Base-by-base conservation (phyloP, 1,140 invertebrate species). In the Bombus impatiens region DNA sequence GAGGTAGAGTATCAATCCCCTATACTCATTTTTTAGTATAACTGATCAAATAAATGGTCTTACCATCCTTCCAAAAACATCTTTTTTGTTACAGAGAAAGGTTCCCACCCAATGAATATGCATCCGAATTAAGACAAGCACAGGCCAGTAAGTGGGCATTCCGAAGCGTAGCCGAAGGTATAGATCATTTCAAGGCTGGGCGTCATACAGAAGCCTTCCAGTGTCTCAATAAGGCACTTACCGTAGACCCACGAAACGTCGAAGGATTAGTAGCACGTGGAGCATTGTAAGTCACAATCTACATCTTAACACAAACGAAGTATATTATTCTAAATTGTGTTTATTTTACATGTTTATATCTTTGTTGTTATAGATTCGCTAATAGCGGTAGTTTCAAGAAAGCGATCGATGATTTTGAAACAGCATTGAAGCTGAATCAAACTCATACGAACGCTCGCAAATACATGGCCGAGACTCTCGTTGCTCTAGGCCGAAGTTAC, bases 61-160 rank as follows among this genome's bases (percentile, higher is more conserved):
- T n/a, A 40, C 1, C 25, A 40, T 1, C 12, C 13, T 76, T 13
- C 12, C 12, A 12, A 35, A 57, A 37, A 47, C 18, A n/a, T 47
- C 57, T 59, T 40, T 57, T 40, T 77, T 15, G 18, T 88, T 92
- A 88, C 92, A 98, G 97, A 93, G 96, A 97, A 78, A 96, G 96
- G 92, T 98, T 98, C 93, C 96, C 97, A 57, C 96, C 97, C 80
- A 95, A 97, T 87, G 98, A 99, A 93, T 98, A 97, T 95, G 97
- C 98, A 72, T 96, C 96, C 90, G 97, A 98, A 94, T 95, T 99
- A 86, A 96, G 98, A 71, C 98, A 98, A 95, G 96, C 97, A 57
- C 98, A 99, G 95, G 98, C 98, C 40, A 97, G 97, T 91, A 98
- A 98, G 93, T 98, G 98, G 98, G 98, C 98, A 32, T 98, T 98